These are phyloP conservation scores for Drosophila pallidifrons DNA, from an alignment of 1,140 invertebrate species.

Conservation along the genomic window DNA sequence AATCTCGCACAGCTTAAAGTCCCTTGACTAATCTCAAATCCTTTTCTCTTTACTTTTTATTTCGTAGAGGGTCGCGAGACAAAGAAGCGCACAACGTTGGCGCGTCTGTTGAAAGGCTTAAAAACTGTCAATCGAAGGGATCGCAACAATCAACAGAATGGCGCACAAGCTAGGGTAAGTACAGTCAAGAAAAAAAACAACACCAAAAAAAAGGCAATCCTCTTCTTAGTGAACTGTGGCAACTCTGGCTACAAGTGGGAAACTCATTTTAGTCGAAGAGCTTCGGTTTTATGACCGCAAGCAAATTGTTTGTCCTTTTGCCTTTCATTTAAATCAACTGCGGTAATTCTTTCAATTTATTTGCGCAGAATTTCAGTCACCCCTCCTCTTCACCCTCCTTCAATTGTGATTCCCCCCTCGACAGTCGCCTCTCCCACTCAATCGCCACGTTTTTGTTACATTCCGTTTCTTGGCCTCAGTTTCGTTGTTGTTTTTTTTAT, in stretches of 20 bases:
- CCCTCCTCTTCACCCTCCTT: background rate
- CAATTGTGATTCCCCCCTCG: background rate
- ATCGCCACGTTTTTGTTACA: slow-evolving; percentile 25
- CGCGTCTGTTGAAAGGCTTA: slow-evolving; percentile 83
- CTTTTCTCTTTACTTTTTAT: slow-evolving; percentile 3
- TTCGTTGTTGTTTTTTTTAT: slow-evolving; percentile 35
- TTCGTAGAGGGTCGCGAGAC: slow-evolving; percentile 78
- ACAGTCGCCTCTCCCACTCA: background rate
- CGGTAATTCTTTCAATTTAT: slow-evolving; percentile 84
- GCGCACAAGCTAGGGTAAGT: slow-evolving; percentile 84
- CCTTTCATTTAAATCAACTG: slow-evolving; percentile 82
- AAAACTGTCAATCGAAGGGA: slow-evolving; percentile 85
- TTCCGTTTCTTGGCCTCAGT: slow-evolving; percentile 15
- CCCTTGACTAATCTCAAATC: slow-evolving; percentile 53
- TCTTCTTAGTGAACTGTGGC: background rate
- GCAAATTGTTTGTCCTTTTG: slow-evolving; percentile 81
- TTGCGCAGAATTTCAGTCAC: slow-evolving; percentile 57
- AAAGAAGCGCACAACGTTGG: slow-evolving; percentile 84
- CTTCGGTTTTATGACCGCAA: slow-evolving; percentile 80
- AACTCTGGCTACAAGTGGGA: slow-evolving; percentile 16
- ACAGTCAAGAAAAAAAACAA: background rate
- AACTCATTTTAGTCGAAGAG: slow-evolving; percentile 67
- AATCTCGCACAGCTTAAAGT: slow-evolving; percentile 41
- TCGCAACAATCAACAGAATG: slow-evolving; percentile 84
- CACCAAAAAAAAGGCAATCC: background rate